phyloP scores from a whole-genome alignment of 2,797 vertebrate genomes.

The Rousettus madagascariensis region DNA sequence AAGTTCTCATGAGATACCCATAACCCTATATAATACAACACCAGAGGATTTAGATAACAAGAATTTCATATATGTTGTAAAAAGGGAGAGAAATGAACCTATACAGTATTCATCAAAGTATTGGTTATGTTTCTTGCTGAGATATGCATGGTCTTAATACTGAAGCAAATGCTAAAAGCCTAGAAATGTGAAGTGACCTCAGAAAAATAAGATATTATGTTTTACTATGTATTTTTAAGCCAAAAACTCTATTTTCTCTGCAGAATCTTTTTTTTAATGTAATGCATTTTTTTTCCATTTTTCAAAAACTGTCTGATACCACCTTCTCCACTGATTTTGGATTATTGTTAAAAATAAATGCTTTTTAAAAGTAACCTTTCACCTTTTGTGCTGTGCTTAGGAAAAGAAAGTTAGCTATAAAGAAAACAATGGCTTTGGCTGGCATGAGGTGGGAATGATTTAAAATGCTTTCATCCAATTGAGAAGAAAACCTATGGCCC shows the following conservation, averaged over 20 bases:
- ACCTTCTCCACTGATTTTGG: background rate
- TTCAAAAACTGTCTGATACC: slow-evolving; percentile 45
- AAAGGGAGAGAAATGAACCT: background rate
- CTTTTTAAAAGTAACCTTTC: slow-evolving; percentile 59
- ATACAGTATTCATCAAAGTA: background rate
- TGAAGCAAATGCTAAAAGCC: slow-evolving; percentile 9
- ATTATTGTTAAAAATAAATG: slow-evolving; percentile 65
- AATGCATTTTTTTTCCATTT: slow-evolving; percentile 32
- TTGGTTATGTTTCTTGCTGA: background rate
- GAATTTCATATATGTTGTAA: background rate
- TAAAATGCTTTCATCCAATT: slow-evolving; percentile 53
- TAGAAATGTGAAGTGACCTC: background rate
- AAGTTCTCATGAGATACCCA: background rate
- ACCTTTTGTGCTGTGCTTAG: slow-evolving; percentile 53
- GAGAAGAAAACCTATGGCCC: slow-evolving; percentile 65
- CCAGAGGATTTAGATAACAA: background rate
- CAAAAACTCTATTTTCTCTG: slow-evolving; percentile 29
- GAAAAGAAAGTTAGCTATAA: slow-evolving; percentile 42
- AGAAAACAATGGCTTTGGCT: background rate
- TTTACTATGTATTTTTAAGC: slow-evolving; percentile 37
- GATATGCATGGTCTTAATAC: background rate
- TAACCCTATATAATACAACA: too few relatives aligned
- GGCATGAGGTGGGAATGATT: slow-evolving; percentile 58
- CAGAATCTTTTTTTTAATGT: slow-evolving; percentile 53
- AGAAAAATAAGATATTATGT: background rate